Evolutionary conservation across 1,140 invertebrate species (phyloP).

Genomic region (Pseudomyrmex gracilis): DNA sequence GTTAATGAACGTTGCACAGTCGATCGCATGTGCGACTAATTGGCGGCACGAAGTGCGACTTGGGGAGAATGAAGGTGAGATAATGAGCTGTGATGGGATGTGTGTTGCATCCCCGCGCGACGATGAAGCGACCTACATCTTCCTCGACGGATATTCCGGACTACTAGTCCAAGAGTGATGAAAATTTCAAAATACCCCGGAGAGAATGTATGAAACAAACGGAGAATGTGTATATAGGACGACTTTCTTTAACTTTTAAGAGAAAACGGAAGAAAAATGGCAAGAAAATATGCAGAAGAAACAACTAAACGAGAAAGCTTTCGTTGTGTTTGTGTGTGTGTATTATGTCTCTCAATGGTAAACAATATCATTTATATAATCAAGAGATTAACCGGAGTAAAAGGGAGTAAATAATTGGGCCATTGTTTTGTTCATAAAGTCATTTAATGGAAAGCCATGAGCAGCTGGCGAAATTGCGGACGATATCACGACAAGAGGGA

Average conservation of each 20-base stretch:
- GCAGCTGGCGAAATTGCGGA: background rate
- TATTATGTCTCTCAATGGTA: background rate
- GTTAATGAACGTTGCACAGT: conserved; percentile 6
- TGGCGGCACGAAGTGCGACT: conserved; percentile 1
- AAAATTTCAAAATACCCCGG: too few relatives aligned
- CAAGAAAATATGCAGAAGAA: too few relatives aligned
- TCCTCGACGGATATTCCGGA: conserved; percentile 10
- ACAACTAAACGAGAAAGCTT: too few relatives aligned
- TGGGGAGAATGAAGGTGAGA: conserved; percentile 15
- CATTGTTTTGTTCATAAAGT: background rate
- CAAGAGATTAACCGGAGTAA: background rate
- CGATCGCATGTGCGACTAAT: conserved; percentile 17
- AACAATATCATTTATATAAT: background rate
- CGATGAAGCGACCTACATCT: background rate
- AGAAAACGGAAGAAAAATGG: too few relatives aligned
- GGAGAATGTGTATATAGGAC: too few relatives aligned
- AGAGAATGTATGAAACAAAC: too few relatives aligned
- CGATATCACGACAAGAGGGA: background rate
- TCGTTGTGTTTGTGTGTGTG: too few relatives aligned
- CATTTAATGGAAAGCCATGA: background rate
- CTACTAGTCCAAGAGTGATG: too few relatives aligned
- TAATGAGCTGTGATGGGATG: conserved; percentile 27
- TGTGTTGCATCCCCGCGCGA: background rate
- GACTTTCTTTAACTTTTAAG: too few relatives aligned
- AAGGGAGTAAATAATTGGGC: background rate